Evolutionary conservation across 2,113 vertebrate genomes (phyloP).

Genomic region (Nyctibius bracteatus): DNA sequence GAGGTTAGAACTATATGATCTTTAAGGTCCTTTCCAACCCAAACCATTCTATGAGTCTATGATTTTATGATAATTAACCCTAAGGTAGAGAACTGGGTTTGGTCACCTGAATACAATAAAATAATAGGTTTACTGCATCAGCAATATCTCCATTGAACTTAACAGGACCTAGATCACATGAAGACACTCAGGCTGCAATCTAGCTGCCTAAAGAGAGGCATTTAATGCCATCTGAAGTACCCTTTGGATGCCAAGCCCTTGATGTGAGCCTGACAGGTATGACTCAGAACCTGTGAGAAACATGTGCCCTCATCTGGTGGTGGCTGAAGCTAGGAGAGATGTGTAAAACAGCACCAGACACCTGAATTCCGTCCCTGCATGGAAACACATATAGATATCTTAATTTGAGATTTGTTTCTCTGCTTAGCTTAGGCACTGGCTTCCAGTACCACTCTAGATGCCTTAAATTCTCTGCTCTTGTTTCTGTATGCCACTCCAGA

Average conservation of each 20-base stretch:
- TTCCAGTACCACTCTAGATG: not conserved
- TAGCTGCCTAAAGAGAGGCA: not conserved
- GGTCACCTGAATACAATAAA: not conserved
- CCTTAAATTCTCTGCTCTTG: not conserved
- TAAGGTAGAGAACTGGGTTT: not conserved
- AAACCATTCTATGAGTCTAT: too few relatives aligned
- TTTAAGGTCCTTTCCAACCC: too few relatives aligned
- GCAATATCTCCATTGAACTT: not conserved
- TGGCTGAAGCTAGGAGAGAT: not conserved
- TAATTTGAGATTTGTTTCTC: not conserved
- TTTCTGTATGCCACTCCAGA: not conserved
- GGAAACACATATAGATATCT: not conserved
- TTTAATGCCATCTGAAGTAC: not conserved
- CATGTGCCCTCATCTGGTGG: not conserved
- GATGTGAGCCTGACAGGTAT: rapidly evolving
- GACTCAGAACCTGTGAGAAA: not conserved
- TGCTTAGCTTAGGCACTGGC: not conserved
- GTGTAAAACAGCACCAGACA: not conserved
- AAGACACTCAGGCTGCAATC: not conserved
- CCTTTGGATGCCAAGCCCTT: not conserved
- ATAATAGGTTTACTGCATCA: not conserved
- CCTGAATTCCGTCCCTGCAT: not conserved
- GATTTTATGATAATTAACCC: too few relatives aligned
- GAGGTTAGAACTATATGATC: too few relatives aligned
- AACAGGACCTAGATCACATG: not conserved